Percentiles rank a stretch among this genome's conserved stretches.
Evolutionary conservation across 1,140 invertebrate species (phyloP).

Genomic region (Coelopa frigida): DNA sequence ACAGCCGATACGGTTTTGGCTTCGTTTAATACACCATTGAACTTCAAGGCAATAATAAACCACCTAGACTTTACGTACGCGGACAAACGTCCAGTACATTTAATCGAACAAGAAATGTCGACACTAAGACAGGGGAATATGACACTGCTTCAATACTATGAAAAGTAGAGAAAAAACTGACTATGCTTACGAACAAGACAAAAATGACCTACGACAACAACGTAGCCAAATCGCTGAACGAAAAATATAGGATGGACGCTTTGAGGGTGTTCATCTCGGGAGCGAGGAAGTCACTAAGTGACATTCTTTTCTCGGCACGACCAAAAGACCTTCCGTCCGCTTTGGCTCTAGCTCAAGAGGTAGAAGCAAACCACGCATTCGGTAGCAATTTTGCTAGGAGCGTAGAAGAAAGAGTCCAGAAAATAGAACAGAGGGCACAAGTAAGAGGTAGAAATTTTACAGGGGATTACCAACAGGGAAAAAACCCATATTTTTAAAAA

Average conservation of each 20-base stretch:
- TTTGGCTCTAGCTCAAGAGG: conserved; percentile 2
- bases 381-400: too few species aligned
- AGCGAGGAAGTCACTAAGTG: background rate
- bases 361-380: conserved; percentile 2
- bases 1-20: background rate
- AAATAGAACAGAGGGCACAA: too few species aligned
- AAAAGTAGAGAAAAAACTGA: background rate
- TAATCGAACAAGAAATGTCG: too few species aligned
- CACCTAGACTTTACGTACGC: background rate
- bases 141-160: too few species aligned
- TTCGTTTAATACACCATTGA: background rate
- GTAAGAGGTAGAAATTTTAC: too few species aligned
- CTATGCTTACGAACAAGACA: conserved; percentile 1
- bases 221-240: background rate
- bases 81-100: conserved; percentile 6
- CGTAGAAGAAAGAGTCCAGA: too few species aligned
- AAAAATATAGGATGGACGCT: background rate
- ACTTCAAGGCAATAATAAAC: conserved; percentile 3
- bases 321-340: conserved; percentile 5
- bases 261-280: conserved; percentile 7
- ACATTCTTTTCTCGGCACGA: background rate
- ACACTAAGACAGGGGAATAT: background rate
- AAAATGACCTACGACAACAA: background rate
- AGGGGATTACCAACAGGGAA: too few species aligned
- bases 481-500: background rate